A percentile compares a stretch with the other conserved stretches of the same genome.
These are phyloP conservation scores for Alcedo atthis DNA, from an alignment of 2,797 vertebrate genomes.

Conservation along the genomic window DNA sequence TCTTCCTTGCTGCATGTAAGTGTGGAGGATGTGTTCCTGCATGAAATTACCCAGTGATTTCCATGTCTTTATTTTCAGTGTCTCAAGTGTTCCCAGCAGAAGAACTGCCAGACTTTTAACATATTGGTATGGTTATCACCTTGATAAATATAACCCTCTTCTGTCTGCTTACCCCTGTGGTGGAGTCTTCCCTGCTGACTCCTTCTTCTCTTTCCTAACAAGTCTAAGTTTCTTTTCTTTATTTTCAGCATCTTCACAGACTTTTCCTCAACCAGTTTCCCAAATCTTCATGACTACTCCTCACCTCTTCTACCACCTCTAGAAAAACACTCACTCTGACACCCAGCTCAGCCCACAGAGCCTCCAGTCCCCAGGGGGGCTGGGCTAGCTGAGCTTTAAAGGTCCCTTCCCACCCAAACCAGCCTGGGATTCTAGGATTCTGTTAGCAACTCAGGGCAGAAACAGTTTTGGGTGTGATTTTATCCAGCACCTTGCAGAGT, in stretches of 20 bases:
- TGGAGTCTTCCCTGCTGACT: background rate
- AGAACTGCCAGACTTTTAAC: constrained; percentile 8
- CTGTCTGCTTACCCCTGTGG: background rate
- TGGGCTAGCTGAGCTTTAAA: background rate
- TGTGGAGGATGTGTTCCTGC: constrained; percentile 4
- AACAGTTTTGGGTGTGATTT: background rate
- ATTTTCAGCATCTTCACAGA: background rate
- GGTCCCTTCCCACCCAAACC: background rate
- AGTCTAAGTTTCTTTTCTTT: background rate
- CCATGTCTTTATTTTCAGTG: constrained; percentile 17
- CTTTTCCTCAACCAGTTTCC: background rate
- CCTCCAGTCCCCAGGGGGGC: background rate
- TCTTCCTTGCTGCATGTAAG: background rate
- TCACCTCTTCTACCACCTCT: background rate
- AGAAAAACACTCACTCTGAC: background rate
- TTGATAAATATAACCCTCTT: constrained; percentile 35
- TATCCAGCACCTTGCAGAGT: background rate
- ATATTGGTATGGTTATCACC: constrained; percentile 55
- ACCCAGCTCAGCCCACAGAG: background rate
- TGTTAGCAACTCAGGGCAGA: background rate
- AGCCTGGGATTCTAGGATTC: background rate
- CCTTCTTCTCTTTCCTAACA: background rate
- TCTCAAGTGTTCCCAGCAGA: constrained; percentile 2
- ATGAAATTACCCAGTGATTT: constrained; percentile 20
- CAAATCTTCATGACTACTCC: background rate